A percentile compares a stretch with the other conserved stretches of the same genome.
phyloP scores from a whole-genome alignment of 2,113 vertebrate species.

The Thryonomys swinderianus region DNA sequence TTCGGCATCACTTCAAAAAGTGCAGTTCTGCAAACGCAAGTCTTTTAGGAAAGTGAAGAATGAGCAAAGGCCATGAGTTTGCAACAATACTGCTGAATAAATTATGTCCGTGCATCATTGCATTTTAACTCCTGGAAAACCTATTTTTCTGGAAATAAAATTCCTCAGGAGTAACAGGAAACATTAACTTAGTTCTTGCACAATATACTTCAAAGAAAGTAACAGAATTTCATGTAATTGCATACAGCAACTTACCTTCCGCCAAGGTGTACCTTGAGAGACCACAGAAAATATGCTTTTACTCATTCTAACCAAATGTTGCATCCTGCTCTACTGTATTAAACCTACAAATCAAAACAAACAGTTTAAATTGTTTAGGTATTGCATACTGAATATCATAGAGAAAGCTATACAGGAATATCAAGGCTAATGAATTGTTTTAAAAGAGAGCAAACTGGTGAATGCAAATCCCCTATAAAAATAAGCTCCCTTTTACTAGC shows the following conservation, averaged over 20 bases:
- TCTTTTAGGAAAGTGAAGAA: not conserved
- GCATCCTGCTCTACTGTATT: not conserved
- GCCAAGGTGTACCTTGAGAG: not conserved
- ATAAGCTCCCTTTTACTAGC: not conserved
- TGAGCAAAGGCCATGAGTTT: not conserved
- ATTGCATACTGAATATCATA: not conserved
- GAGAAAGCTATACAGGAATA: not conserved
- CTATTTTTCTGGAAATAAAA: not conserved
- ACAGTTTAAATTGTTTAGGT: not conserved
- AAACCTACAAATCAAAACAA: not conserved
- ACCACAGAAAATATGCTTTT: not conserved
- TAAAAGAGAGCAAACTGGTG: not conserved
- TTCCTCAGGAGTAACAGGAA: not conserved
- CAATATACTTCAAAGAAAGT: not conserved
- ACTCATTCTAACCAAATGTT: not conserved
- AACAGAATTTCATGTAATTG: not conserved
- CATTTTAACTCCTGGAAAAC: not conserved
- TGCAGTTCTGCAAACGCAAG: not conserved
- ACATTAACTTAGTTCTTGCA: not conserved
- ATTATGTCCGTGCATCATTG: not conserved
- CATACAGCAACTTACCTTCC: not conserved
- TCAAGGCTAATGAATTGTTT: not conserved
- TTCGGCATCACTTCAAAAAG: not conserved
- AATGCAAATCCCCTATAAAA: not conserved
- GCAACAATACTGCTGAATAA: not conserved